Base-by-base conservation (phyloP, 2,888 invertebrate genomes). In the Oxytorus armatus region DNA sequence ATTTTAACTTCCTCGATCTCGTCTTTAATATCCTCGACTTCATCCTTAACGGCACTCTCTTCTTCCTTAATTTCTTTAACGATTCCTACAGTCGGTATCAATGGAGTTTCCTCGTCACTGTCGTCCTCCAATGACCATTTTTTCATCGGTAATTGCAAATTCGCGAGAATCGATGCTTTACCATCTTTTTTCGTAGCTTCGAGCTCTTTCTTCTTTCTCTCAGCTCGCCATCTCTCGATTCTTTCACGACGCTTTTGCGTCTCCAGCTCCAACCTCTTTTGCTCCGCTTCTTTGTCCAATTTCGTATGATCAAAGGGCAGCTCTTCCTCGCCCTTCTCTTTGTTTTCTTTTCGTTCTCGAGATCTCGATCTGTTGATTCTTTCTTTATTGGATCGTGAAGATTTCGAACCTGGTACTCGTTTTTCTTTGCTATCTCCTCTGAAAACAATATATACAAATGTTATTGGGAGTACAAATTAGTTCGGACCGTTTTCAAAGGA, bases 91-190 rank as follows among this genome's bases (percentile, higher is more conserved):
- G 73, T 74, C 33, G 86, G 83, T 73, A 86, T 78, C 39, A 91
- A 68, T 14, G 90, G 88, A 57, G 88, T 86, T 81, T 90, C 94
- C 93, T 95, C 96, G 92, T 97, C 97, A 90, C 98, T 98, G 82
- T 98, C 98, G 89, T 99, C 99, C 92, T 99, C 98, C 91, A 99
- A 98, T 70, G 99, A 93, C 74, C 98, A 98, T 98, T 99, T 99
- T 89, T 97, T 97, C 59, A 93, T 92, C 0, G 94, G 93, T 73
- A 93, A 85, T 86, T 95, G 95, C 75, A 95, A 93, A 85, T 93
- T 94, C 42, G 94, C 94, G 69, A 94, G 90, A 55, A 95, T 92
- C 33, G 95, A 93, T 79, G 95, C 95, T 87, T 96, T 95, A 82
- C 95, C 94, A 87, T 97, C 96, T 87, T 96, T 96, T 89, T 96